phyloP scores from a whole-genome alignment of 2,888 invertebrate species.

The Lycia hirtaria region DNA sequence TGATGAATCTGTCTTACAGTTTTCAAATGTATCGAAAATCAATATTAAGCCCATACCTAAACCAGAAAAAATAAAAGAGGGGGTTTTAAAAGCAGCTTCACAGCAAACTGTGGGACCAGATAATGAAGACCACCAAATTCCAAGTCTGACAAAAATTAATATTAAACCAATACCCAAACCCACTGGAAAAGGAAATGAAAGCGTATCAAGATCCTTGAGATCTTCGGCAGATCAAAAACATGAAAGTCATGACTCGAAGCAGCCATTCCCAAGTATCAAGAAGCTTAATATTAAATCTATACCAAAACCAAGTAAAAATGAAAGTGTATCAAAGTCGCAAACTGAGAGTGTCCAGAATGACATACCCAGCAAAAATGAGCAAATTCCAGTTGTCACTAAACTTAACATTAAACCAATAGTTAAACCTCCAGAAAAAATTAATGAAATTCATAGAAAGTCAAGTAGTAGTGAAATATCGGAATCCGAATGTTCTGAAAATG shows the following conservation, averaged over 20 bases:
- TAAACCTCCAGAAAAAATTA: constrained; percentile 76
- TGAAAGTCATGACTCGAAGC: constrained; percentile 36
- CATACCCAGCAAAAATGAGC: constrained; percentile 55
- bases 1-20: constrained; percentile 50
- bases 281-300: constrained; percentile 80
- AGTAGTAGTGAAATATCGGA: constrained; percentile 83
- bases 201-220: constrained; percentile 20
- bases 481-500: constrained; percentile 84
- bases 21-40: constrained; percentile 65
- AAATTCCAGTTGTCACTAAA: constrained; percentile 73
- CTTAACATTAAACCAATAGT: constrained; percentile 81
- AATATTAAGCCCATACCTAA: constrained; percentile 76
- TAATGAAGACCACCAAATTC: too few relatives aligned
- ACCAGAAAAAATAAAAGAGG: constrained; percentile 57
- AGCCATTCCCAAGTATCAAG: constrained; percentile 65
- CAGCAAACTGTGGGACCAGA: not conserved
- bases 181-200: constrained; percentile 56
- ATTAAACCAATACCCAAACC: constrained; percentile 76
- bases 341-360: constrained; percentile 41
- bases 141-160: constrained; percentile 65
- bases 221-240: not conserved
- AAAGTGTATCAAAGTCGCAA: constrained; percentile 61
- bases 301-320: constrained; percentile 69
- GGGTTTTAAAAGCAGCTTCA: constrained; percentile 37
- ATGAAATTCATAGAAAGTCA: constrained; percentile 78